Evolutionary conservation across 2,888 invertebrate species (phyloP).

Genomic region (Thysanoteuthis rhombus): DNA sequence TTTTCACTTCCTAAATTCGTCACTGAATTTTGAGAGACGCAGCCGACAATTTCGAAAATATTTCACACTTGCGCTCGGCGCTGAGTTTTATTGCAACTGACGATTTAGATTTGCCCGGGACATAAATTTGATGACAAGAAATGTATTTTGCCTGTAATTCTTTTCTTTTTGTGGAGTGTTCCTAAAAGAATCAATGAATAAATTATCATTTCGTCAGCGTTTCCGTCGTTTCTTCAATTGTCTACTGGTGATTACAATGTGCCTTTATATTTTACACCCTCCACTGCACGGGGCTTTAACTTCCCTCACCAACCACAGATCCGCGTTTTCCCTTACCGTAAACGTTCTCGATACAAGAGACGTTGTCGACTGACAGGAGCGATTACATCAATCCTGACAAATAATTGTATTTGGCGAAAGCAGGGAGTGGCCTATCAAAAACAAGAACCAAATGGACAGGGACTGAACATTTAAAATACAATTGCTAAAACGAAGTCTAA

Average conservation of each 20-base stretch:
- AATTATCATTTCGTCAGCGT: not conserved
- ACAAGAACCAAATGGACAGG: not conserved
- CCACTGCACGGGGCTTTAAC: not conserved
- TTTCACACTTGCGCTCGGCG: not conserved
- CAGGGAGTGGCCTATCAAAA: not conserved
- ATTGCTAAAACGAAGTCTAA: not conserved
- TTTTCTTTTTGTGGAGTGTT: not conserved
- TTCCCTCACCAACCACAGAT: not conserved
- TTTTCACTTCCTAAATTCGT: not conserved
- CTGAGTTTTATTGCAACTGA: not conserved
- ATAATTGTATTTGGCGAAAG: not conserved
- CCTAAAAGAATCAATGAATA: not conserved
- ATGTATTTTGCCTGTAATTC: not conserved
- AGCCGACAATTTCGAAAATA: not conserved
- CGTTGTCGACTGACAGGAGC: not conserved
- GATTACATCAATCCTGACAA: not conserved
- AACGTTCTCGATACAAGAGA: not conserved
- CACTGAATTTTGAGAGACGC: not conserved
- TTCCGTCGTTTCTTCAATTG: not conserved
- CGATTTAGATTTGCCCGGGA: not conserved
- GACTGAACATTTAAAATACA: not conserved
- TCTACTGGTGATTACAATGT: not conserved
- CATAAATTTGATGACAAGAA: not conserved
- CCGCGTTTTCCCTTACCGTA: not conserved
- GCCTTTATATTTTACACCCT: not conserved